Percentiles rank a stretch among this genome's conserved stretches.
These are phyloP conservation scores for Ammodytes marinus DNA, from an alignment of 2,113 vertebrate genomes.

Conservation along the genomic window DNA sequence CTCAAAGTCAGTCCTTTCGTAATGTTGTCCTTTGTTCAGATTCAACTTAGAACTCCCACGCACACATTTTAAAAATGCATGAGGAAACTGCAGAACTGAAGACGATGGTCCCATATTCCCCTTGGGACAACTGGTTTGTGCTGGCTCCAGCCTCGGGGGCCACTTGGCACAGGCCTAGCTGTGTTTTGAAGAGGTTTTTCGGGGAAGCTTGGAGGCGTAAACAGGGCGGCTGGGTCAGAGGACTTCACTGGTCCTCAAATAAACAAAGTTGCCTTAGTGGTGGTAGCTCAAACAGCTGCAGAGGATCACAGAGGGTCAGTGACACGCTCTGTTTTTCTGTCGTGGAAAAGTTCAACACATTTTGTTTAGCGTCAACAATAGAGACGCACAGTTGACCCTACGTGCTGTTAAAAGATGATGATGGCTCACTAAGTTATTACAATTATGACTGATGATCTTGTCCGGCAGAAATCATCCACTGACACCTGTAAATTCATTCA, in stretches of 20 bases:
- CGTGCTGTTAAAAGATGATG: not conserved
- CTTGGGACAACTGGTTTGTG: slow-evolving; percentile 26
- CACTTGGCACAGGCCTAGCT: slow-evolving; percentile 43
- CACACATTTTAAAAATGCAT: not conserved
- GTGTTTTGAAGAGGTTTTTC: slow-evolving; percentile 48
- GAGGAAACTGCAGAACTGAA: slow-evolving; percentile 27
- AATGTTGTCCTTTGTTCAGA: not conserved
- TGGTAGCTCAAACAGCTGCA: slow-evolving; percentile 61
- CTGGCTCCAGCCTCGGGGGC: slow-evolving; percentile 17
- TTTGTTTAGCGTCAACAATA: not conserved
- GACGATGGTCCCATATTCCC: slow-evolving; percentile 4
- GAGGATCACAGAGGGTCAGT: slow-evolving; percentile 41
- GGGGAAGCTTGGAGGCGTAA: slow-evolving; percentile 63
- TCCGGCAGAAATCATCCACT: not conserved
- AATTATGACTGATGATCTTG: not conserved
- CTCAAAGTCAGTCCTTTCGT: not conserved
- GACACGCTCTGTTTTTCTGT: not conserved
- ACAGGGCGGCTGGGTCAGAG: slow-evolving; percentile 52
- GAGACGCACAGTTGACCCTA: not conserved
- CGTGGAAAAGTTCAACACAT: slow-evolving; percentile 14
- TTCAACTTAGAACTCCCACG: not conserved
- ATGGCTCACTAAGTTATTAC: not conserved
- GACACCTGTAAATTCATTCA: not conserved
- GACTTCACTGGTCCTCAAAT: slow-evolving; percentile 44
- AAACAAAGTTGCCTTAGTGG: slow-evolving; percentile 50